Evolutionary conservation across 2,888 invertebrate genomes (phyloP).

Genomic region (Furcula furcula): DNA sequence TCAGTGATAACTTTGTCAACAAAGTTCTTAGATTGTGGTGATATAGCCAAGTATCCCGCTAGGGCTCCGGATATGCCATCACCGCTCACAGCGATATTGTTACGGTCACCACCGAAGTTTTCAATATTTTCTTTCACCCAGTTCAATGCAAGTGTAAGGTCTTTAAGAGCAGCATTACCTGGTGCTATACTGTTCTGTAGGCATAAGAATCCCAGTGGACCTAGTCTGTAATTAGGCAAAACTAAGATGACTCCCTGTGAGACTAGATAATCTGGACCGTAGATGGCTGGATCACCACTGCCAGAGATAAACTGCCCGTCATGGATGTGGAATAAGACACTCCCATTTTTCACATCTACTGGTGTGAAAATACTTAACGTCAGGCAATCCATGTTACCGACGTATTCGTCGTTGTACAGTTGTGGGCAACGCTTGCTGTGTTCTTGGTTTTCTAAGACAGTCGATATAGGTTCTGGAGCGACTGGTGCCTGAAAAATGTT

Average conservation of each 20-base stretch:
- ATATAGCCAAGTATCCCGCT: slow-evolving; percentile 55
- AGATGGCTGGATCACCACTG: slow-evolving; percentile 54
- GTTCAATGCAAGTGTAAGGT: slow-evolving; percentile 55
- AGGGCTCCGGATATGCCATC: slow-evolving; percentile 56
- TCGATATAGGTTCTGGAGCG: slow-evolving; percentile 29
- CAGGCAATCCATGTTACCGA: slow-evolving; percentile 55
- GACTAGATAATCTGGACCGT: slow-evolving; percentile 60
- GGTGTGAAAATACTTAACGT: slow-evolving; percentile 63
- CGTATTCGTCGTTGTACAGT: slow-evolving; percentile 27
- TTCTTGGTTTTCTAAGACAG: slow-evolving; percentile 26
- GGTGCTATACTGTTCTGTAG: slow-evolving; percentile 50
- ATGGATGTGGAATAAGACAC: slow-evolving; percentile 65
- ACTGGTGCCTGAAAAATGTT: slow-evolving; percentile 48
- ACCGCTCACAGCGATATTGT: slow-evolving; percentile 60
- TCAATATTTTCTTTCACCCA: slow-evolving; percentile 58
- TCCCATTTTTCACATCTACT: slow-evolving; percentile 27
- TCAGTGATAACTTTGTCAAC: slow-evolving; percentile 62
- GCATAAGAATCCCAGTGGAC: slow-evolving; percentile 66
- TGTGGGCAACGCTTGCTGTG: slow-evolving; percentile 58
- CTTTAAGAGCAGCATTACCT: slow-evolving; percentile 69
- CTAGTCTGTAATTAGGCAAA: slow-evolving; percentile 65
- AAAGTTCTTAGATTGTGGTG: slow-evolving; percentile 41
- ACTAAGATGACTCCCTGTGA: slow-evolving; percentile 51
- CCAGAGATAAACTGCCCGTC: slow-evolving; percentile 54
- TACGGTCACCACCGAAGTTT: slow-evolving; percentile 58